Conservation (phyloP, 2,888 invertebrate genomes). For the Drosophila flavopinicola region DNA sequence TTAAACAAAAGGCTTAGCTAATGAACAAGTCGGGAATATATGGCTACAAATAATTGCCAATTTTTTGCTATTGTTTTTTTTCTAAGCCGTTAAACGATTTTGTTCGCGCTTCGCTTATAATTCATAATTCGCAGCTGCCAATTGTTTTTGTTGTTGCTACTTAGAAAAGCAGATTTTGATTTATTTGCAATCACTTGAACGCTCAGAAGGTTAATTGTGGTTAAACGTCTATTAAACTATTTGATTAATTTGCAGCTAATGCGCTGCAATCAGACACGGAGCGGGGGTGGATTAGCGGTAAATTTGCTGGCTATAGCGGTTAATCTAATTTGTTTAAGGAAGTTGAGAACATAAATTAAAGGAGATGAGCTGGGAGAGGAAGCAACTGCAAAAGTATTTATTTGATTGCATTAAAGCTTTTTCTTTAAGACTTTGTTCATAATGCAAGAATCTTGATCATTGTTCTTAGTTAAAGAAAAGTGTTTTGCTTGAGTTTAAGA, state of each 20-base stretch:
- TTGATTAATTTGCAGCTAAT: conserved; percentile 70
- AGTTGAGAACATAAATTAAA: conserved; percentile 37
- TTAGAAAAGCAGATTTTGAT: conserved; percentile 58
- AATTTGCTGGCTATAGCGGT: conserved; percentile 35
- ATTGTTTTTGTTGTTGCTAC: conserved; percentile 34
- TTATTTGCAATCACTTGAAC: conserved; percentile 70
- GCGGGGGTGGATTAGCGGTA: background rate
- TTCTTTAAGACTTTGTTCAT: too few species aligned
- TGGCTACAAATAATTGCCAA: conserved; percentile 63
- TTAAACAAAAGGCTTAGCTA: conserved; percentile 49
- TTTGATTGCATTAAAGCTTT: too few species aligned
- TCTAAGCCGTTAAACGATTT: conserved; percentile 59
- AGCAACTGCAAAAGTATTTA: conserved; percentile 9
- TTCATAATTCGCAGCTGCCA: conserved; percentile 52
- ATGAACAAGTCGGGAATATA: conserved; percentile 48
- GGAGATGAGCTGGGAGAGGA: conserved; percentile 13
- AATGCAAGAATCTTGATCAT: too few species aligned
- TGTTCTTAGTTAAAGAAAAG: too few species aligned
- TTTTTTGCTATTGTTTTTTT: conserved; percentile 36
- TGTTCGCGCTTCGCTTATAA: conserved; percentile 65
- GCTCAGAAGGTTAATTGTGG: conserved; percentile 74
- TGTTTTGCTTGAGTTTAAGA: too few species aligned
- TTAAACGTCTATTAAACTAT: conserved; percentile 65
- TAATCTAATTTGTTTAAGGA: conserved; percentile 53
- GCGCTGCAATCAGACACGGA: conserved; percentile 18